Conservation (phyloP, 2,113 vertebrate species). For the Lepus americanus region DNA sequence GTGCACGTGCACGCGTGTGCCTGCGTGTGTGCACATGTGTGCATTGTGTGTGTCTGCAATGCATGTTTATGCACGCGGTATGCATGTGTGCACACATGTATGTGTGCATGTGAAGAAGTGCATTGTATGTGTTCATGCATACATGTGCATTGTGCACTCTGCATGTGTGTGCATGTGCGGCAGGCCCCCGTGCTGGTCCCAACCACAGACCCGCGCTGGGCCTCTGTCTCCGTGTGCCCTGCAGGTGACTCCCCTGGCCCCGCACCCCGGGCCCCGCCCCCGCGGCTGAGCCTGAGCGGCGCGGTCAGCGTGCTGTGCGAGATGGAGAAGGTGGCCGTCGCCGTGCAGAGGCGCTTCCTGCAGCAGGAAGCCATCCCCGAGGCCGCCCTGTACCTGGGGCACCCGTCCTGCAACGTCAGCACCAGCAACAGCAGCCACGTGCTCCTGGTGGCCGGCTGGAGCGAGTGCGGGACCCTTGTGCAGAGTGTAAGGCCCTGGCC, state of each 20-base stretch:
- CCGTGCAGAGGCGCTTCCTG: slow-evolving; percentile 89
- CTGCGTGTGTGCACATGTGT: no score
- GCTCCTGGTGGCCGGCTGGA: slow-evolving; percentile 89
- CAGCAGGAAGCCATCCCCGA: slow-evolving; percentile 85
- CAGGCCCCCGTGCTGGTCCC: no score
- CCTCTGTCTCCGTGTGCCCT: not conserved
- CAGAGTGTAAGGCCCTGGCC: slow-evolving; percentile 86
- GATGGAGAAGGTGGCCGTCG: slow-evolving; percentile 85
- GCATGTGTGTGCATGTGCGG: no score
- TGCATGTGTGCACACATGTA: rapidly evolving
- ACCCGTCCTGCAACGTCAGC: slow-evolving; percentile 87
- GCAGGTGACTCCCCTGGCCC: slow-evolving; percentile 44
- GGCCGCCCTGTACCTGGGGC: slow-evolving; percentile 90
- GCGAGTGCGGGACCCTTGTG: slow-evolving; percentile 87
- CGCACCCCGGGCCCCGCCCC: rapidly evolving
- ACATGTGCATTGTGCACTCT: no score
- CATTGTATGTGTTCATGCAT: no score
- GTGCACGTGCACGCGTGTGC: not conserved
- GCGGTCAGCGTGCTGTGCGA: slow-evolving; percentile 88
- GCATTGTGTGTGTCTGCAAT: no score
- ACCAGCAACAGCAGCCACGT: slow-evolving; percentile 87
- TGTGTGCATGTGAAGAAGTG: rapidly evolving
- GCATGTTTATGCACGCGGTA: no score
- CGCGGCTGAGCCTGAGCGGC: slow-evolving; percentile 63
- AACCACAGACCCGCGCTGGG: not conserved